Percentiles rank a stretch among this genome's conserved stretches.
Evolutionary conservation across 1,140 invertebrate genomes (phyloP).

Genomic region (Drosophila funebris): DNA sequence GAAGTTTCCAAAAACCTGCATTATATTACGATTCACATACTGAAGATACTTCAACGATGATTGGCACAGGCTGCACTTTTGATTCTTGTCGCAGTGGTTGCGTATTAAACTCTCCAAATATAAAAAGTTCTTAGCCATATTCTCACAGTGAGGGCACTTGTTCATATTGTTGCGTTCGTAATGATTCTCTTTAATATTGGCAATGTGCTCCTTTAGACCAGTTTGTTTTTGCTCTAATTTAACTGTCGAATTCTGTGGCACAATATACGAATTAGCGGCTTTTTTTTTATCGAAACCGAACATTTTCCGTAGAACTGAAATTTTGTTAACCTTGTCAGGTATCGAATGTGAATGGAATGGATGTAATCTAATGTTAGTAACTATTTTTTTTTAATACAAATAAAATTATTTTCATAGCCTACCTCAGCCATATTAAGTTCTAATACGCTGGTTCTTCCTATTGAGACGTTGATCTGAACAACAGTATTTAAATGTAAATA

Average conservation of each 20-base stretch:
- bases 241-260: conserved; percentile 70
- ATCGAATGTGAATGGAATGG: conserved; percentile 29
- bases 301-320: conserved; percentile 76
- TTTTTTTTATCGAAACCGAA: conserved; percentile 67
- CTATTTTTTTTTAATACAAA: neutral
- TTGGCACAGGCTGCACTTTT: conserved; percentile 64
- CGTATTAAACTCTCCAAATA: conserved; percentile 80
- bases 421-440: conserved; percentile 41
- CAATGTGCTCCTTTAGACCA: conserved; percentile 31
- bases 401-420: conserved; percentile 34
- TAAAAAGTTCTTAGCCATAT: conserved; percentile 79
- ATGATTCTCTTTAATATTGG: conserved; percentile 49
- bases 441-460: neutral
- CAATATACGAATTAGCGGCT: conserved; percentile 45
- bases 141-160: conserved; percentile 74
- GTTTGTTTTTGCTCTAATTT: conserved; percentile 47
- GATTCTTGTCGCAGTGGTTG: conserved; percentile 54
- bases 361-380: neutral
- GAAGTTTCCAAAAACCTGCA: conserved; percentile 71
- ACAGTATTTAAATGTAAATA: neutral
- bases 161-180: conserved; percentile 14
- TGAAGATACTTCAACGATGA: conserved; percentile 74
- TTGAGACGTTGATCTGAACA: neutral
- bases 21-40: conserved; percentile 73
- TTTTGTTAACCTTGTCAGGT: conserved; percentile 68